These are phyloP conservation scores for Neoitamus cyanurus DNA, from an alignment of 2,888 invertebrate species.

Conservation along the genomic window DNA sequence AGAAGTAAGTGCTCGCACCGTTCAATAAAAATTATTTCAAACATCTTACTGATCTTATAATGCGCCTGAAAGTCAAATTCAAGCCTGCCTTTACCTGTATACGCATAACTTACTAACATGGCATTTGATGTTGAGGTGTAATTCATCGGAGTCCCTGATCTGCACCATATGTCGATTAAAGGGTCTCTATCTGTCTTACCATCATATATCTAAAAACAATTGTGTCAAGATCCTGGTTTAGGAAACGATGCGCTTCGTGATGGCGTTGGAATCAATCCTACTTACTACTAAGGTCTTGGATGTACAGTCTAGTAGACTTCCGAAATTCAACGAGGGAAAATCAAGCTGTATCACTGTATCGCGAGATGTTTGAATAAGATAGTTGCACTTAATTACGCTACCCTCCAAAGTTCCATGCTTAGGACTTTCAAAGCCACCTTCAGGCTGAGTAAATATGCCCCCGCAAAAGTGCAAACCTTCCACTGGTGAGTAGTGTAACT, in stretches of 20 bases:
- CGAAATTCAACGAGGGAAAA: slow-evolving; percentile 74
- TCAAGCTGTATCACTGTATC: slow-evolving; percentile 74
- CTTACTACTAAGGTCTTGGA: slow-evolving; percentile 73
- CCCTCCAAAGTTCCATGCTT: background rate
- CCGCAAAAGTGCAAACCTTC: slow-evolving; percentile 85
- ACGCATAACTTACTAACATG: slow-evolving; percentile 72
- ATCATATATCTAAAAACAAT: slow-evolving; percentile 73
- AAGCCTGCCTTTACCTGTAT: background rate
- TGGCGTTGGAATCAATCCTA: too few species aligned
- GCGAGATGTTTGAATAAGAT: slow-evolving; percentile 77
- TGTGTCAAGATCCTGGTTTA: background rate
- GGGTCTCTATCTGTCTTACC: slow-evolving; percentile 72
- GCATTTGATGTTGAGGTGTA: slow-evolving; percentile 70
- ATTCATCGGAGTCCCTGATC: slow-evolving; percentile 70
- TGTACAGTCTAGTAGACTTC: slow-evolving; percentile 70
- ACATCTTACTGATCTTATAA: slow-evolving; percentile 67
- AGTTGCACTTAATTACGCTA: slow-evolving; percentile 72
- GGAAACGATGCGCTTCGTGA: background rate
- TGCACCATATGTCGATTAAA: slow-evolving; percentile 79
- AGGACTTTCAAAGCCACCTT: slow-evolving; percentile 76
- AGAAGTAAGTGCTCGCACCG: background rate
- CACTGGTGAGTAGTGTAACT: slow-evolving; percentile 79
- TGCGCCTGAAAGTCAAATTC: slow-evolving; percentile 69
- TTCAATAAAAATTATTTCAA: slow-evolving; percentile 39
- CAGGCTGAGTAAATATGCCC: slow-evolving; percentile 74